phyloP scores from a whole-genome alignment of 2,797 vertebrate species.

The Tarsius wallacei region DNA sequence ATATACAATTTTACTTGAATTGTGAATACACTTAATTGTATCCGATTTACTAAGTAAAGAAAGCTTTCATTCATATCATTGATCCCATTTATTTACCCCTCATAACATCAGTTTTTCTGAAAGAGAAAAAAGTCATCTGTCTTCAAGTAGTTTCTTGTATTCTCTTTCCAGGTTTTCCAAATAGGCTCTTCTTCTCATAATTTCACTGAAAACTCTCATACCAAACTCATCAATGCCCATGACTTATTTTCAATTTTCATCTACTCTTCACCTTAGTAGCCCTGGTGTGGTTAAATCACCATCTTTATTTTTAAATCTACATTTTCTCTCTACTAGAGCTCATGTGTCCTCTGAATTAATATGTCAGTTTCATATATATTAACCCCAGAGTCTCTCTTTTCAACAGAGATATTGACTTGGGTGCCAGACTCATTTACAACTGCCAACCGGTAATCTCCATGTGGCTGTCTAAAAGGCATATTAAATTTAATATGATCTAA shows the following conservation, averaged over 20 bases:
- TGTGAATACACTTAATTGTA: background rate
- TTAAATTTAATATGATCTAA: background rate
- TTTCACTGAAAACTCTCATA: background rate
- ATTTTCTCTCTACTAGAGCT: background rate
- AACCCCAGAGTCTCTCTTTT: background rate
- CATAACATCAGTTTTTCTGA: background rate
- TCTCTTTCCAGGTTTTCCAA: background rate
- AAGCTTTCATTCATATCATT: background rate
- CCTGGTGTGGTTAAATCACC: background rate
- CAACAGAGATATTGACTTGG: background rate
- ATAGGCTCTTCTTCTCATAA: background rate
- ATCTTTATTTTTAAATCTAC: background rate
- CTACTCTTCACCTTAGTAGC: background rate
- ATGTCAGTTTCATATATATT: background rate
- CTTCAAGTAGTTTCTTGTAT: background rate
- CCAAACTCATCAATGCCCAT: background rate
- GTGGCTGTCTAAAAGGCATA: background rate
- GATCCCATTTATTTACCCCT: background rate
- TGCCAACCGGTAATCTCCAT: background rate
- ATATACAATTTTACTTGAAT: background rate
- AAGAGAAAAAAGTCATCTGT: background rate
- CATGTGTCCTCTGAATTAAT: background rate
- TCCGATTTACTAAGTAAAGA: background rate
- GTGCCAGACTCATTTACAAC: background rate
- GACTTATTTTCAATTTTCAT: background rate